Conservation (phyloP, 1,140 invertebrate species). For the Zophobas morio region DNA sequence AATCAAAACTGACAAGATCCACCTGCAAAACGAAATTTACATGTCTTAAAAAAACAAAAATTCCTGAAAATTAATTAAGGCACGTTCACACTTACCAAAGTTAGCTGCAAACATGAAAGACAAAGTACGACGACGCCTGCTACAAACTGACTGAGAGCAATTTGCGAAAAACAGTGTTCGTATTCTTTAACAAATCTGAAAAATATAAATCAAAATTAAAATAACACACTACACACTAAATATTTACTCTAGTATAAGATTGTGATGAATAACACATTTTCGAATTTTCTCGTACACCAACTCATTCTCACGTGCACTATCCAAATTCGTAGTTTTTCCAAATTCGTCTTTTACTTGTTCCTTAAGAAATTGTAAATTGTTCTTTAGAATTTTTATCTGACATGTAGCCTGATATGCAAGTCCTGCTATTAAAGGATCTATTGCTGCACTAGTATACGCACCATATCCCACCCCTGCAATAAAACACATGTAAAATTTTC, state of each 20-base stretch:
- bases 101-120: slow-evolving; percentile 61
- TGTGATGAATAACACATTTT: slow-evolving; percentile 58
- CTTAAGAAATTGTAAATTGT: slow-evolving; percentile 52
- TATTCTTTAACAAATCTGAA: slow-evolving; percentile 50
- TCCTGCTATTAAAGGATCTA: slow-evolving; percentile 61
- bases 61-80: not conserved
- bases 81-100: slow-evolving; percentile 56
- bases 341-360: slow-evolving; percentile 32
- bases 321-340: slow-evolving; percentile 6
- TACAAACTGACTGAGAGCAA: slow-evolving; percentile 59
- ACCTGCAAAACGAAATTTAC: slow-evolving; percentile 16
- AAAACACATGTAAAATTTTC: not conserved
- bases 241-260: slow-evolving; percentile 54
- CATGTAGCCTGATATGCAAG: slow-evolving; percentile 58
- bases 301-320: not conserved
- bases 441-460: slow-evolving; percentile 59
- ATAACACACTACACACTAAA: slow-evolving; percentile 12
- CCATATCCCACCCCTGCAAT: slow-evolving; percentile 54
- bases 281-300: slow-evolving; percentile 54
- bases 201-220: slow-evolving; percentile 24
- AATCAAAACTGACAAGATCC: slow-evolving; percentile 29
- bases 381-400: slow-evolving; percentile 61
- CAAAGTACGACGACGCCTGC: slow-evolving; percentile 62
- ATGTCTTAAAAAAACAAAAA: not conserved
- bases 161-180: slow-evolving; percentile 58